These are phyloP conservation scores for Mus spretus DNA, from an alignment of 2,797 vertebrate genomes.

Conservation along the genomic window DNA sequence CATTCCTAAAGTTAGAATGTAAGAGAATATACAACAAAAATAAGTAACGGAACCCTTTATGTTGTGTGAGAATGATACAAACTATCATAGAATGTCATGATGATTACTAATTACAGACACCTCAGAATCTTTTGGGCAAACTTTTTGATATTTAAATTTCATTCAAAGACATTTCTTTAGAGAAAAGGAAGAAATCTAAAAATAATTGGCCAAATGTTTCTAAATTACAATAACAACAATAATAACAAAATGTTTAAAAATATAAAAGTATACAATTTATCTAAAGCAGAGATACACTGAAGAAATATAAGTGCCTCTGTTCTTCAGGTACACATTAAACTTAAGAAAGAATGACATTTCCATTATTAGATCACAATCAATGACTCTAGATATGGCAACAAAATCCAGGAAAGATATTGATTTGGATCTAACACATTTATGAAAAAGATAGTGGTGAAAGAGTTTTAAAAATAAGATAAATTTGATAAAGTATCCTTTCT, in stretches of 20 bases:
- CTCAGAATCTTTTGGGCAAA: background rate
- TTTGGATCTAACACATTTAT: constrained; percentile 69
- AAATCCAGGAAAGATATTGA: constrained; percentile 62
- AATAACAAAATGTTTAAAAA: background rate
- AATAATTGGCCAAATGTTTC: background rate
- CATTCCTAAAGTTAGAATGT: background rate
- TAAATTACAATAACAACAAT: background rate
- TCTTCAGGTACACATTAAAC: constrained; percentile 22
- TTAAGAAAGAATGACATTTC: constrained; percentile 13
- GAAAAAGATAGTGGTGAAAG: constrained; percentile 59
- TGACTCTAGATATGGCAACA: constrained; percentile 60
- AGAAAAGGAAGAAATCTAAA: background rate
- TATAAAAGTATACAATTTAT: background rate
- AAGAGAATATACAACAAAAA: background rate
- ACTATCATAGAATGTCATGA: background rate
- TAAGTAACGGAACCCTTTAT: background rate
- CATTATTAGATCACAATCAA: constrained; percentile 44
- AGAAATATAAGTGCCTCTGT: constrained; percentile 30
- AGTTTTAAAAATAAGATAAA: constrained; percentile 13
- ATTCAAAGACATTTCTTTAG: background rate
- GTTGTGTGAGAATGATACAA: background rate
- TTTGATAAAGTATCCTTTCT: background rate
- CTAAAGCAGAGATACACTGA: background rate
- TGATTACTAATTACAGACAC: background rate
- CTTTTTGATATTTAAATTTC: constrained; percentile 20